Evolutionary conservation across 2,113 vertebrate genomes (phyloP).

Genomic region (Tetrax tetrax): DNA sequence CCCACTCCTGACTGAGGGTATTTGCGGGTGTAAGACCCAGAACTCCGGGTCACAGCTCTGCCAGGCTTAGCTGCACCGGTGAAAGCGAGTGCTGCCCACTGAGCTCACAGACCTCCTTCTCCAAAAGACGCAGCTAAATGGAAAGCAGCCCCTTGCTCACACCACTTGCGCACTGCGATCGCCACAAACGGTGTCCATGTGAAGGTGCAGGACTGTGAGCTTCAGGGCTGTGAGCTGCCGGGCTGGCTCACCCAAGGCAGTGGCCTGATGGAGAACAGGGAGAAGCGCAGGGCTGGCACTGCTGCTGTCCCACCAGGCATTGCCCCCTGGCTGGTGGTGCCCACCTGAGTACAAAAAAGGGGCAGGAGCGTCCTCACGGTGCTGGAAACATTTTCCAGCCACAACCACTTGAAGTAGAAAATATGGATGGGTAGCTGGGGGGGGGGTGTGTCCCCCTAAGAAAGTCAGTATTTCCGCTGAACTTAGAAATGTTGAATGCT

Average conservation of each 20-base stretch:
- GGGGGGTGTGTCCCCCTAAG: not conserved
- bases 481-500: not conserved
- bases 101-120: not conserved
- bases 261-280: accelerated
- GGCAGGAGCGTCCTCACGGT: accelerated
- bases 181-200: accelerated
- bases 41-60: accelerated
- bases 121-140: not conserved
- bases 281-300: accelerated
- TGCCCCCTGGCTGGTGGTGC: accelerated
- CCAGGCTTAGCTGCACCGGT: not conserved
- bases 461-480: not conserved
- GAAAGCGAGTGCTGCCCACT: not conserved
- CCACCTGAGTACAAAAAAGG: not conserved
- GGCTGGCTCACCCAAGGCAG: not conserved
- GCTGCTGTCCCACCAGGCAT: not conserved
- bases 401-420: accelerated
- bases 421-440: not conserved
- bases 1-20: not conserved
- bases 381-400: not conserved
- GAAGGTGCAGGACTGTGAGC: accelerated
- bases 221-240: not conserved
- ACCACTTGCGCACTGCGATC: not conserved
- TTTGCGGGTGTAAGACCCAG: not conserved
- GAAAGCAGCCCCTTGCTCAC: not conserved